phyloP scores from a whole-genome alignment of 2,113 vertebrate species.

The Spizaetus ornatus region DNA sequence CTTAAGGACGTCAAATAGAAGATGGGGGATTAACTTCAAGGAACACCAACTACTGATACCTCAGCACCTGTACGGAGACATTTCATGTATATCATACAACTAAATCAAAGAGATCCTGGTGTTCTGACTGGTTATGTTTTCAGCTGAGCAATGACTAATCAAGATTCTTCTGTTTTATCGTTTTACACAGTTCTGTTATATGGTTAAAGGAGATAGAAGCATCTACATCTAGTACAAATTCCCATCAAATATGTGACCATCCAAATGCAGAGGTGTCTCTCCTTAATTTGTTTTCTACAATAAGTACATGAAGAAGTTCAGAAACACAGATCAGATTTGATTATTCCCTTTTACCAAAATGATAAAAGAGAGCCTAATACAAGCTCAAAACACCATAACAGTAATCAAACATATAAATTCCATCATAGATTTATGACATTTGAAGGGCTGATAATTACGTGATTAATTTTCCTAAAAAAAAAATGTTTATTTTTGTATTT shows the following conservation, averaged over 20 bases:
- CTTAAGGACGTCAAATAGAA: not conserved
- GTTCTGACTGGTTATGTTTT: not conserved
- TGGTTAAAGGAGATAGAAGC: not conserved
- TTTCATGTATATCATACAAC: not conserved
- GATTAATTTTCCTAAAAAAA: not conserved
- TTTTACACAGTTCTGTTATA: not conserved
- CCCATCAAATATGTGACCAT: not conserved
- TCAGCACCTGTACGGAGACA: not conserved
- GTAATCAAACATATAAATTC: not conserved
- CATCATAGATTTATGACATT: not conserved
- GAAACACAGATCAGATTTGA: not conserved
- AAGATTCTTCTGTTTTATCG: not conserved
- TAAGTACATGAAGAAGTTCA: not conserved
- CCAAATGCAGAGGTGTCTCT: not conserved
- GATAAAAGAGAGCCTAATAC: not conserved
- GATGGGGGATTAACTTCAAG: not conserved
- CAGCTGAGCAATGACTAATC: not conserved
- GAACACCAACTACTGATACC: not conserved
- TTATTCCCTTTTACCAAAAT: not conserved
- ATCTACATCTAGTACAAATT: not conserved
- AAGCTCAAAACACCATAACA: not conserved
- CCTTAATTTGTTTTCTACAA: not conserved
- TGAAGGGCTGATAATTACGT: not conserved
- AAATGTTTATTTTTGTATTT: not conserved
- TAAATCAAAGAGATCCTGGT: not conserved